A percentile compares a stretch with the other conserved stretches of the same genome.
phyloP scores from a whole-genome alignment of 2,797 vertebrate genomes.

The Babyrousa celebensis region DNA sequence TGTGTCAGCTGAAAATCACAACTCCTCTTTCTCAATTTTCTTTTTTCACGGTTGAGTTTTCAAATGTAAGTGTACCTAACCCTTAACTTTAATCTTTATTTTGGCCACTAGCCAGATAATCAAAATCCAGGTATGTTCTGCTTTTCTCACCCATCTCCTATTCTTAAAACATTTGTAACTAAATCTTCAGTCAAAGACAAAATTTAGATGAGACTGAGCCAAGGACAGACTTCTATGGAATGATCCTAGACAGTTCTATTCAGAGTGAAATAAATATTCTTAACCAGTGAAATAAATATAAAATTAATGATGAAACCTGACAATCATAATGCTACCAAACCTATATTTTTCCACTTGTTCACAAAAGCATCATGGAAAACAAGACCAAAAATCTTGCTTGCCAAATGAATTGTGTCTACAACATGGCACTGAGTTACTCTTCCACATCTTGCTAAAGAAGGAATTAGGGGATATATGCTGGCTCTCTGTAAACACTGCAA shows the following conservation, averaged over 20 bases:
- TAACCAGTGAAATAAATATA: background rate
- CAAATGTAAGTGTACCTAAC: background rate
- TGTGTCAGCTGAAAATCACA: background rate
- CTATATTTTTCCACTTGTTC: background rate
- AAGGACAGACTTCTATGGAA: background rate
- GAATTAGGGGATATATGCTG: background rate
- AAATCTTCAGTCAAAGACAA: background rate
- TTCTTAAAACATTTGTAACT: constrained; percentile 3
- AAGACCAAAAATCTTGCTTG: background rate
- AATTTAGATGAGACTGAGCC: background rate
- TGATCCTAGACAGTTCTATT: background rate
- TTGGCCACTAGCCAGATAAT: background rate
- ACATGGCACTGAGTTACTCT: background rate
- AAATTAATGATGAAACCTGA: constrained; percentile 32
- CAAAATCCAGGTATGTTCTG: background rate
- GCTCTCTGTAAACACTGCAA: background rate
- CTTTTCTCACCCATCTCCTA: background rate
- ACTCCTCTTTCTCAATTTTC: background rate
- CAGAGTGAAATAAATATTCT: background rate
- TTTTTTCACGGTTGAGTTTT: constrained; percentile 7
- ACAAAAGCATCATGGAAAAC: background rate
- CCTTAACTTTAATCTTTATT: background rate
- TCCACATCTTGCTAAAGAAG: background rate
- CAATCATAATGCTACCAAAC: background rate
- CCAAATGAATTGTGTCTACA: background rate